These are phyloP conservation scores for Myotis myotis DNA, from an alignment of 2,797 vertebrate genomes.

Conservation along the genomic window DNA sequence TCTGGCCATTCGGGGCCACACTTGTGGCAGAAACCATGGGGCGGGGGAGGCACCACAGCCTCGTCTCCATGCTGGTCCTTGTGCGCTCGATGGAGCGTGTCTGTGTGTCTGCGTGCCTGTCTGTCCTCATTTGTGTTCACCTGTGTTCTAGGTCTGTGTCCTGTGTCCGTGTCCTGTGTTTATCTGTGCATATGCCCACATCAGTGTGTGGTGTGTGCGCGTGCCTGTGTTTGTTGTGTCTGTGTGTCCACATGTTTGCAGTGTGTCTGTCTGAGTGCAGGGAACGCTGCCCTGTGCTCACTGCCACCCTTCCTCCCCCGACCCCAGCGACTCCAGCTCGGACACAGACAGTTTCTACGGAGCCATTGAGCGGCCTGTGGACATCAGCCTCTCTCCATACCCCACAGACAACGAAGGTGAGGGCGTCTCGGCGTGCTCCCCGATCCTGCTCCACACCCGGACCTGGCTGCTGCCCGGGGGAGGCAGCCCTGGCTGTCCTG, in stretches of 20 bases:
- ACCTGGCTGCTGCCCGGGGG: background rate
- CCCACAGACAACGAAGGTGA: conserved; percentile 89
- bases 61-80: background rate
- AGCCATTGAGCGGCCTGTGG: conserved; percentile 90
- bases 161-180: too few relatives aligned
- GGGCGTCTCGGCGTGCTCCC: accelerated
- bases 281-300: background rate
- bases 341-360: conserved; percentile 96
- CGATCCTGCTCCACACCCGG: accelerated
- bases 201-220: too few relatives aligned
- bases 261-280: background rate
- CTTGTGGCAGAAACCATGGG: background rate
- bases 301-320: accelerated
- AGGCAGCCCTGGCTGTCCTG: too few relatives aligned
- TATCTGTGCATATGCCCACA: background rate
- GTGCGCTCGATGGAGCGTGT: accelerated
- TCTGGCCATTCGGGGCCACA: background rate
- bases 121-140: too few relatives aligned
- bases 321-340: conserved; percentile 89
- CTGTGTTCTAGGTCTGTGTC: background rate
- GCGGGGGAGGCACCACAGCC: background rate
- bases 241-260: accelerated
- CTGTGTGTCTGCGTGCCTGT: accelerated
- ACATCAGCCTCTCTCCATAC: conserved; percentile 88
- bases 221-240: background rate